Evolutionary conservation across 2,888 invertebrate species (phyloP).

Genomic region (Synanthedon formicaeformis): DNA sequence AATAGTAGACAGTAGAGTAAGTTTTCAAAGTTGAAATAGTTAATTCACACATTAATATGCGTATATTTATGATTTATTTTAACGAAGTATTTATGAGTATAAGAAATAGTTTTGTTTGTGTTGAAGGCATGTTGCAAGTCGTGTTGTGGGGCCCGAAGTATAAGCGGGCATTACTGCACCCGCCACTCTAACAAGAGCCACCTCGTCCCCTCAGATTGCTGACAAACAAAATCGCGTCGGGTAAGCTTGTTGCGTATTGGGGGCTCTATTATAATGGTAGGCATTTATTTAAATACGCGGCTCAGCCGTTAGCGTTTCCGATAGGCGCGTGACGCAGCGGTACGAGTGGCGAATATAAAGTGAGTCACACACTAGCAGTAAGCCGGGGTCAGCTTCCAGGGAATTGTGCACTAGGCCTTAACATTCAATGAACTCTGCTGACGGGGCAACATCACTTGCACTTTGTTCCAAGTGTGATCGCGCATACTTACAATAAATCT

Average conservation of each 20-base stretch:
- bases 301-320: slow-evolving; percentile 60
- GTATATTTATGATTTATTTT: too few species aligned
- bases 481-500: too few species aligned
- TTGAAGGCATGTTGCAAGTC: slow-evolving; percentile 7
- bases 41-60: too few species aligned
- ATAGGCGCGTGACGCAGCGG: slow-evolving; percentile 53
- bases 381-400: slow-evolving; percentile 11
- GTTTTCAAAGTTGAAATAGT: too few species aligned
- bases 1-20: too few species aligned
- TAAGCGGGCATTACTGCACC: slow-evolving; percentile 9
- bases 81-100: not conserved
- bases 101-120: not conserved
- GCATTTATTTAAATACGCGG: slow-evolving; percentile 44
- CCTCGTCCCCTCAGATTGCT: slow-evolving; percentile 4
- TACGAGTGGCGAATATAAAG: slow-evolving; percentile 48
- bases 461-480: too few species aligned
- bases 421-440: not conserved
- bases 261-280: slow-evolving; percentile 16
- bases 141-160: slow-evolving; percentile 4
- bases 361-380: slow-evolving; percentile 24
- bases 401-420: not conserved
- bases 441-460: too few species aligned
- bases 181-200: slow-evolving; percentile 8
- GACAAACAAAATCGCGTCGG: slow-evolving; percentile 3
- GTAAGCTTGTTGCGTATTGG: slow-evolving; percentile 12